Conservation (phyloP, 2,797 vertebrate species). For the Rhodeus uyekii region DNA sequence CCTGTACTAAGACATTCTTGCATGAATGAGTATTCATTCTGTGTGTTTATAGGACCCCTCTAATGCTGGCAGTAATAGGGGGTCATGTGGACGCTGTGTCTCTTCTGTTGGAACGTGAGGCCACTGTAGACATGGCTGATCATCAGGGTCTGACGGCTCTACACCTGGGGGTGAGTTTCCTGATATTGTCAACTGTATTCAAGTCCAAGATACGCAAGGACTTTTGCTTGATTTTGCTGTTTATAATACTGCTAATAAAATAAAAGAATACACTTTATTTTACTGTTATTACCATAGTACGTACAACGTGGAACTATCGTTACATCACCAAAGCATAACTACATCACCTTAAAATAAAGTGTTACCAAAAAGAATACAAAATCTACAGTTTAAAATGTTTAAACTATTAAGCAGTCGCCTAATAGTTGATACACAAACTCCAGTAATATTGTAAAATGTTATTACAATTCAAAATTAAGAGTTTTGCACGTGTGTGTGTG, state of each 20-base stretch:
- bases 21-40: background rate
- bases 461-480: background rate
- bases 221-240: background rate
- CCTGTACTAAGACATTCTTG: too few species aligned
- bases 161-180: constrained; percentile 87
- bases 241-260: background rate
- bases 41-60: constrained; percentile 82
- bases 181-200: background rate
- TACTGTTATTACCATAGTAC: too few species aligned
- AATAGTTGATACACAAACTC: background rate
- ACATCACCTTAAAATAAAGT: too few species aligned
- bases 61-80: constrained; percentile 94
- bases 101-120: constrained; percentile 92
- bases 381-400: background rate
- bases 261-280: too few species aligned
- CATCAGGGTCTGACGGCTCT: constrained; percentile 88
- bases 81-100: constrained; percentile 93
- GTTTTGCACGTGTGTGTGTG: too few species aligned
- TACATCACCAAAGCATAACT: too few species aligned
- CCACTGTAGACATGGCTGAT: constrained; percentile 85
- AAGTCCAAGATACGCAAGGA: background rate
- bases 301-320: too few species aligned
- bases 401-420: background rate
- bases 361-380: too few species aligned
- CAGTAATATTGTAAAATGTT: background rate